Evolutionary conservation across 2,797 vertebrate genomes (phyloP), one percentile per base, ranked within the genome.

Genomic region (Aldrovandia affinis): DNA sequence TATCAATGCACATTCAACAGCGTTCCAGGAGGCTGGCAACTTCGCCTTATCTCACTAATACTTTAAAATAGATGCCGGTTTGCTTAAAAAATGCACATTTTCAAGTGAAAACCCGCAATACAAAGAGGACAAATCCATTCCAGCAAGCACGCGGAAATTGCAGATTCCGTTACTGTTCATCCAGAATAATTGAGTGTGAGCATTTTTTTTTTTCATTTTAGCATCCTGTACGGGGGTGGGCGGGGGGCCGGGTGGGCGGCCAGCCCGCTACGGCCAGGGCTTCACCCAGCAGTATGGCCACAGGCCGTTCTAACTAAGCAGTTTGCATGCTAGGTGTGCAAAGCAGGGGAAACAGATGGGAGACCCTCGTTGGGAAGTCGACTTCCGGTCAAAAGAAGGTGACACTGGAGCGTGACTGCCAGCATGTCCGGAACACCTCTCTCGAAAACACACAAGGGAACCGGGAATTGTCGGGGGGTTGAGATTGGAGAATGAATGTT

Each of bases 221-320:
- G 36, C 25, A 15, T 50, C 57, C 20, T 3, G 20, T 2, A 42
- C 20, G 22, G 57, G 75, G 39, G 28, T 5, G 75, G 28, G 42
- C 12, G 22, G 8, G 52, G 59, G 47, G 10, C 15, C 39, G 68
- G 33, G n/a, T 36, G 84, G 85, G 81, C 39, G 59, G 80, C 81
- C 61, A 28, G 77, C 63, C 36, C 77, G 78, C 50, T 44, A 50
- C 61, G 57, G 85, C 83, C 70, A 81, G 68, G 80, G 81, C 81
- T 73, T n/a, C 28, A 80, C 61, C 85, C 79, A 77, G 79, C 80
- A 84, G 83, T 25, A 59, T 78, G 70, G 78, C 79, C 81, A 83
- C 86, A 80, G 89, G 78, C 83, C 85, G 83, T 80, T n/a, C 33
- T 83, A 82, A 80, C 70, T 50, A 85, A 87, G 86, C 85, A 81